A percentile compares a stretch with the other conserved stretches of the same genome.
Evolutionary conservation across 1,140 invertebrate genomes (phyloP).

Genomic region (Antheraea pernyi): DNA sequence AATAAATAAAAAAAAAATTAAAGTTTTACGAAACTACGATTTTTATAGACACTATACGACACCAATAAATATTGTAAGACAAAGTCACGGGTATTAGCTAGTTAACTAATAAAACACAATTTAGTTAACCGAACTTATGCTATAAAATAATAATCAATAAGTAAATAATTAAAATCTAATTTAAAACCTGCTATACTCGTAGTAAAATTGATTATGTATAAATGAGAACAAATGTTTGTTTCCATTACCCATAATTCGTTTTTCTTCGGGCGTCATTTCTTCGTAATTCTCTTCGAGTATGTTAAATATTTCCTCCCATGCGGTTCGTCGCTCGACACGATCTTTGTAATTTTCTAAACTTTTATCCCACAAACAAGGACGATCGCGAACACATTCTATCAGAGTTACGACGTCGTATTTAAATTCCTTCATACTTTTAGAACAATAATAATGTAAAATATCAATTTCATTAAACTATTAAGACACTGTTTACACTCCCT

Average conservation of each 20-base stretch:
- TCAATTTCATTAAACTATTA: neutral
- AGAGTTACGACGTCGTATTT: constrained; percentile 61
- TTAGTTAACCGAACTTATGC: too few species aligned
- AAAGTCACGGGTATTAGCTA: too few species aligned
- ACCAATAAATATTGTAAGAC: too few species aligned
- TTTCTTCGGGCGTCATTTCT: constrained; percentile 48
- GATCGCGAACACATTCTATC: constrained; percentile 46
- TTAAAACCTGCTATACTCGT: too few species aligned
- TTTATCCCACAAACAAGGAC: constrained; percentile 67
- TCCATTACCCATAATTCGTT: constrained; percentile 46
- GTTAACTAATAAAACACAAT: too few species aligned
- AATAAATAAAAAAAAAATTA: too few species aligned
- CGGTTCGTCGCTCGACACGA: constrained; percentile 47
- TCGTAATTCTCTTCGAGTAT: constrained; percentile 55
- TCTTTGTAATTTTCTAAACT: constrained; percentile 63
- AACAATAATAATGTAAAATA: constrained; percentile 20
- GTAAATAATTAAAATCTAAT: too few species aligned
- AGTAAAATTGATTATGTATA: neutral
- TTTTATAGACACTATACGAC: too few species aligned
- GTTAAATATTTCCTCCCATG: constrained; percentile 65
- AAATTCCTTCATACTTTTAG: constrained; percentile 50
- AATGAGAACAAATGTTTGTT: constrained; percentile 10
- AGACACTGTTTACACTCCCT: constrained; percentile 42
- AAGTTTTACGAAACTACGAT: too few species aligned
- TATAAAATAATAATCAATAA: too few species aligned